Conservation (phyloP, 2,888 invertebrate genomes). For the Perithous albicinctus region DNA sequence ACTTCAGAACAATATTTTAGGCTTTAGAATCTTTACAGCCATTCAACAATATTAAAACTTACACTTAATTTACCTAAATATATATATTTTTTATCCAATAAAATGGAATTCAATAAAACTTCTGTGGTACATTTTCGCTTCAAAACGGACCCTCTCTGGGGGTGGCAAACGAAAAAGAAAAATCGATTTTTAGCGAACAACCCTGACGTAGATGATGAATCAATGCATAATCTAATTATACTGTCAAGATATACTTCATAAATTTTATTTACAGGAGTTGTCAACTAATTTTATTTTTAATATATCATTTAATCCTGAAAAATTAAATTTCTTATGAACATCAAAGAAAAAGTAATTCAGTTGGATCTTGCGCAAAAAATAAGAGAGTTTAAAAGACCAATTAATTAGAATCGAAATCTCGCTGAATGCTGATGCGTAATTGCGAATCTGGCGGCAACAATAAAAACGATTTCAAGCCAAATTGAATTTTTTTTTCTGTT, state of each 20-base stretch:
- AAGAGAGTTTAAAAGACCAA: slow-evolving; percentile 31
- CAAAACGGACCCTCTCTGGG: too few species aligned
- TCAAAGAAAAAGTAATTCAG: not conserved
- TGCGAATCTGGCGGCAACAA: slow-evolving; percentile 51
- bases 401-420: slow-evolving; percentile 62
- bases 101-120: too few species aligned
- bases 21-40: too few species aligned
- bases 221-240: too few species aligned
- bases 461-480: slow-evolving; percentile 60
- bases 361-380: not conserved
- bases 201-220: too few species aligned
- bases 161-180: too few species aligned
- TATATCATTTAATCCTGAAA: not conserved
- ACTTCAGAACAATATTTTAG: too few species aligned
- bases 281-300: not conserved
- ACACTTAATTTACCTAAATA: too few species aligned
- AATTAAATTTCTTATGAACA: slow-evolving; percentile 2
- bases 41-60: too few species aligned
- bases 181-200: too few species aligned
- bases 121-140: too few species aligned
- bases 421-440: slow-evolving; percentile 51
- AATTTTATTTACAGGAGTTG: not conserved
- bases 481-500: slow-evolving; percentile 61
- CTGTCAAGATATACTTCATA: not conserved
- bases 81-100: too few species aligned